Conservation (phyloP, 2,113 vertebrate species). For the Phasianus colchicus region DNA sequence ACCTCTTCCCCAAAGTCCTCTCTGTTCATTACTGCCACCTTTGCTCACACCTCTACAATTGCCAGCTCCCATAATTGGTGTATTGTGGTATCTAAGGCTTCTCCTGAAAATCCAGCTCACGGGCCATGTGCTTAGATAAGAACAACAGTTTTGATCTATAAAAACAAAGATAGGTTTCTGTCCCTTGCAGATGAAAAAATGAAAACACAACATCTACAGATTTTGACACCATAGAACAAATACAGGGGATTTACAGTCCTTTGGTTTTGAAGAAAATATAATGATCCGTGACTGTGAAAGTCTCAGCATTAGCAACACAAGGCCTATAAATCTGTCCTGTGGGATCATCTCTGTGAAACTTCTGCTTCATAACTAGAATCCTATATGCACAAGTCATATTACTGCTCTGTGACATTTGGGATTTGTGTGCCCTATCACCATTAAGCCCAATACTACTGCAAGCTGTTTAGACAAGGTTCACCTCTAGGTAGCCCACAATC, state of each 20-base stretch:
- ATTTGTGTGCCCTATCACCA: background rate
- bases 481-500: rapidly evolving
- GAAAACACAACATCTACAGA: background rate
- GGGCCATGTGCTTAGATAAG: background rate
- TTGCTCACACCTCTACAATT: background rate
- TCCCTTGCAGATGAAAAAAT: background rate
- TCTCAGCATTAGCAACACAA: background rate
- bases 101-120: background rate
- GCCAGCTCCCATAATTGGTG: background rate
- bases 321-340: background rate
- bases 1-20: background rate
- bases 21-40: background rate
- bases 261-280: conserved; percentile 37
- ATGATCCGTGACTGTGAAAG: background rate
- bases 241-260: background rate
- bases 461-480: background rate
- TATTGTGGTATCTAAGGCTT: background rate
- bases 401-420: background rate
- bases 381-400: background rate
- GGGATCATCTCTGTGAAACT: background rate
- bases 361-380: background rate
- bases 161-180: background rate
- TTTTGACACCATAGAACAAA: conserved; percentile 22
- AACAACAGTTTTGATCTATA: background rate
- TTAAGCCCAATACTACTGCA: background rate